phyloP scores from a whole-genome alignment of 2,113 vertebrate species.

The Silurus glanis region DNA sequence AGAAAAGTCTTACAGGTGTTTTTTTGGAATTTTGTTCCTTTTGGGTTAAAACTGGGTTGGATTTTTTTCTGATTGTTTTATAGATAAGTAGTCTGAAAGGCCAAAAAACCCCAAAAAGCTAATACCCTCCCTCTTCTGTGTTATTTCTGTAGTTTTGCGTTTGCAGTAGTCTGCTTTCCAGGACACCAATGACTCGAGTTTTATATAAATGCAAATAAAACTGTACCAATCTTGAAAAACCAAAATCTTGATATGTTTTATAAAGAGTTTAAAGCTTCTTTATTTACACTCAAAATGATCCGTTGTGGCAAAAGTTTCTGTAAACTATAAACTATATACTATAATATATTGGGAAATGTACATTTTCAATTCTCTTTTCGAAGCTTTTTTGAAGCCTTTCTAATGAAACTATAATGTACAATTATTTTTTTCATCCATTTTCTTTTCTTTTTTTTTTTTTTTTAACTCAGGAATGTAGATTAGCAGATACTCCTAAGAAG shows the following conservation, averaged over 20 bases:
- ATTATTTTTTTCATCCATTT: slow-evolving; percentile 16
- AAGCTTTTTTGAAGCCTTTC: background rate
- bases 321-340: background rate
- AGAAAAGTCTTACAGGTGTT: slow-evolving; percentile 37
- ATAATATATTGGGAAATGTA: background rate
- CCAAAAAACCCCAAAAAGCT: background rate
- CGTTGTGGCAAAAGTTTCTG: background rate
- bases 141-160: background rate
- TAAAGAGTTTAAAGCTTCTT: background rate
- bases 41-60: slow-evolving; percentile 38
- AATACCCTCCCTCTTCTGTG: background rate
- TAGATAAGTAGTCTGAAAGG: slow-evolving; percentile 33
- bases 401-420: slow-evolving; percentile 2
- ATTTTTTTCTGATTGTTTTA: slow-evolving; percentile 45
- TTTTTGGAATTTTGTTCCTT: slow-evolving; percentile 32
- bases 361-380: background rate
- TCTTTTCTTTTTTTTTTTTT: slow-evolving; percentile 13
- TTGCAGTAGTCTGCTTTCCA: background rate
- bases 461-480: background rate
- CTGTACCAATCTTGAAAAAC: background rate
- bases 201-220: background rate
- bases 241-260: background rate
- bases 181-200: background rate
- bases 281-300: background rate
- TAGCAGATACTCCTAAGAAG: slow-evolving; percentile 1